These are phyloP conservation scores for Cryptoleucopteryx plumbea DNA, from an alignment of 2,113 vertebrate genomes.

Conservation along the genomic window DNA sequence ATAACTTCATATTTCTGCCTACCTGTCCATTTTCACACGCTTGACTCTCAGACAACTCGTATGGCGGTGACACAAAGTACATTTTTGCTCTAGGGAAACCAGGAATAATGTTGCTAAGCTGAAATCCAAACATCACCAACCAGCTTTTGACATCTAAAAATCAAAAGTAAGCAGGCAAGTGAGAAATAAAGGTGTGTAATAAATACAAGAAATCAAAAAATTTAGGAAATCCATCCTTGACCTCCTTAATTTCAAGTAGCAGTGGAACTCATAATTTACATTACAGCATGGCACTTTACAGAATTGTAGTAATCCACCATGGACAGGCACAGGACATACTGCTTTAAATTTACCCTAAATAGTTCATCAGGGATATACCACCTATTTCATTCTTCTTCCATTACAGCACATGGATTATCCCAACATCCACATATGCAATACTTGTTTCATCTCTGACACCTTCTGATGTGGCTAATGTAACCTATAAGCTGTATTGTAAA, in stretches of 20 bases:
- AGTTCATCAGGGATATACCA: neutral
- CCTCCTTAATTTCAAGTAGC: neutral
- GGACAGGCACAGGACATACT: neutral
- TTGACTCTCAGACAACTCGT: slow-evolving; percentile 91
- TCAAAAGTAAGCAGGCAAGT: slow-evolving; percentile 39
- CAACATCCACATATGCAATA: neutral
- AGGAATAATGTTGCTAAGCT: slow-evolving; percentile 98
- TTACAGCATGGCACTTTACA: neutral
- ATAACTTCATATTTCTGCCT: slow-evolving; percentile 29
- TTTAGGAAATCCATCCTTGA: neutral
- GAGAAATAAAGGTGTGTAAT: neutral
- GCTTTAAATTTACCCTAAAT: neutral
- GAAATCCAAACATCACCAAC: slow-evolving; percentile 99
- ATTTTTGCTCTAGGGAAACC: slow-evolving; percentile 95
- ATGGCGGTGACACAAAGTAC: slow-evolving; percentile 95
- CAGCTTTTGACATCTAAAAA: slow-evolving; percentile 96
- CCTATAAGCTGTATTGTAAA: neutral
- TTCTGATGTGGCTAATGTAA: neutral
- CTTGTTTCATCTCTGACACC: neutral
- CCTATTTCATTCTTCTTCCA: neutral
- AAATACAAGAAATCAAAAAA: neutral
- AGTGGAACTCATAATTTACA: neutral
- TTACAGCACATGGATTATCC: neutral
- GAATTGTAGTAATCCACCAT: neutral
- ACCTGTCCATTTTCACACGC: slow-evolving; percentile 95